Evolutionary conservation across 2,113 vertebrate species (phyloP).

Genomic region (Paedocypris sp.): DNA sequence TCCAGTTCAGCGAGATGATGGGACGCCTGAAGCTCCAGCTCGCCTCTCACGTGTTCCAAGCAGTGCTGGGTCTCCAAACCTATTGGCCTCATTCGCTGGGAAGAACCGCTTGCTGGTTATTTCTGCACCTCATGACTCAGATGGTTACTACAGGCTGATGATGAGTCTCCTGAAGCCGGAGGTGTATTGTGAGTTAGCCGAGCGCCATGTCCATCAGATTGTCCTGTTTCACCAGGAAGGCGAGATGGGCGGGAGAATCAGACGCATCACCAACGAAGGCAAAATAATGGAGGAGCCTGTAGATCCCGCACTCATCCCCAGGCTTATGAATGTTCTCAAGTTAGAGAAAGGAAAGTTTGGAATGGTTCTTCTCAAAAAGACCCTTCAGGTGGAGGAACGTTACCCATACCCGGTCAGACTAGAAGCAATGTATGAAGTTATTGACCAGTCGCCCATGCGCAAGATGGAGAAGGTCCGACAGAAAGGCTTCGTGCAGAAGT

Average conservation of each 20-base stretch:
- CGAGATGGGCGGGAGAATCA: slow-evolving; percentile 77
- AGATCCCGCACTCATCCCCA: slow-evolving; percentile 75
- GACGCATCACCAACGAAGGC: slow-evolving; percentile 81
- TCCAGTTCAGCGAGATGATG: slow-evolving; percentile 57
- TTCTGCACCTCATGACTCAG: slow-evolving; percentile 84
- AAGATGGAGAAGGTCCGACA: slow-evolving; percentile 85
- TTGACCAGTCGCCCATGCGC: slow-evolving; percentile 84
- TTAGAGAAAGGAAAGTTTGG: slow-evolving; percentile 93
- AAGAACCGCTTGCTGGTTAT: slow-evolving; percentile 89
- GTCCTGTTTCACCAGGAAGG: slow-evolving; percentile 90
- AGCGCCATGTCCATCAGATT: slow-evolving; percentile 88
- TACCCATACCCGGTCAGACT: slow-evolving; percentile 94
- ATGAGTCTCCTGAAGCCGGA: slow-evolving; percentile 89
- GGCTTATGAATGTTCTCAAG: slow-evolving; percentile 88
- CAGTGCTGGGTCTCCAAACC: slow-evolving; percentile 74
- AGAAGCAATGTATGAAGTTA: slow-evolving; percentile 91
- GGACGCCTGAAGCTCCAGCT: slow-evolving; percentile 55
- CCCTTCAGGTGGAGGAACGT: slow-evolving; percentile 86
- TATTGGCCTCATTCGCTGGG: slow-evolving; percentile 86
- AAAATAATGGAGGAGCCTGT: slow-evolving; percentile 83
- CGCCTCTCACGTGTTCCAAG: slow-evolving; percentile 66
- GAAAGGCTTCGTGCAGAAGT: slow-evolving; percentile 90
- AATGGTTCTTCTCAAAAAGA: slow-evolving; percentile 94
- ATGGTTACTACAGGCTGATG: slow-evolving; percentile 95
- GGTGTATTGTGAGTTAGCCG: slow-evolving; percentile 89